Evolutionary conservation across 2,888 invertebrate species (phyloP).

Genomic region (Laothoe populi): DNA sequence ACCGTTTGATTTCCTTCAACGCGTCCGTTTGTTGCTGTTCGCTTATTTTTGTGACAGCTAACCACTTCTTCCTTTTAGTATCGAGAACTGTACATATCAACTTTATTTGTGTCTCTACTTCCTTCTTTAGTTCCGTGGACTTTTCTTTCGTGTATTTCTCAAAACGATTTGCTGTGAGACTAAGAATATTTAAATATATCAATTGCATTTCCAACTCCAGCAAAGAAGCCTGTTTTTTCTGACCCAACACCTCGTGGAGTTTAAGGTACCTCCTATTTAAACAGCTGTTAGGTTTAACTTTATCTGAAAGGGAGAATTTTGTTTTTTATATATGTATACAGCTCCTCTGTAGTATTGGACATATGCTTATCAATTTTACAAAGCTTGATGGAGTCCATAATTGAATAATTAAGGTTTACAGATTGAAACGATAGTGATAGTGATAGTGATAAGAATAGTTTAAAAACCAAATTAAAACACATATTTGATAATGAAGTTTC

Average conservation of each 20-base stretch:
- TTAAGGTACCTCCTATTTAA: not conserved
- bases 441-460: too few species aligned
- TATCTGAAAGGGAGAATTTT: slow-evolving; percentile 18
- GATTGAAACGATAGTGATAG: too few species aligned
- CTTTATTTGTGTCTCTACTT: slow-evolving; percentile 46
- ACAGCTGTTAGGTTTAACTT: not conserved
- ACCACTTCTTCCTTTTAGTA: slow-evolving; percentile 37
- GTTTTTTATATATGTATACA: too few species aligned
- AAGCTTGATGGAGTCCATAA: too few species aligned
- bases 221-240: slow-evolving; percentile 48
- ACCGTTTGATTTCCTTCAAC: slow-evolving; percentile 60
- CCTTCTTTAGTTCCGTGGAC: slow-evolving; percentile 37
- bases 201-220: slow-evolving; percentile 58
- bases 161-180: slow-evolving; percentile 55
- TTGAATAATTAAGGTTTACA: too few species aligned
- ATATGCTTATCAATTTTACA: too few species aligned
- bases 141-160: slow-evolving; percentile 41
- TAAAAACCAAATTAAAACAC: too few species aligned
- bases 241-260: slow-evolving; percentile 30
- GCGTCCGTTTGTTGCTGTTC: slow-evolving; percentile 70
- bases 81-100: slow-evolving; percentile 50
- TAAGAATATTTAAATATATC: slow-evolving; percentile 55
- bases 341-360: too few species aligned
- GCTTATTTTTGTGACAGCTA: slow-evolving; percentile 57
- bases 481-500: too few species aligned